These are phyloP conservation scores for Rallus limicola DNA, from an alignment of 2,113 vertebrate species.

Conservation along the genomic window DNA sequence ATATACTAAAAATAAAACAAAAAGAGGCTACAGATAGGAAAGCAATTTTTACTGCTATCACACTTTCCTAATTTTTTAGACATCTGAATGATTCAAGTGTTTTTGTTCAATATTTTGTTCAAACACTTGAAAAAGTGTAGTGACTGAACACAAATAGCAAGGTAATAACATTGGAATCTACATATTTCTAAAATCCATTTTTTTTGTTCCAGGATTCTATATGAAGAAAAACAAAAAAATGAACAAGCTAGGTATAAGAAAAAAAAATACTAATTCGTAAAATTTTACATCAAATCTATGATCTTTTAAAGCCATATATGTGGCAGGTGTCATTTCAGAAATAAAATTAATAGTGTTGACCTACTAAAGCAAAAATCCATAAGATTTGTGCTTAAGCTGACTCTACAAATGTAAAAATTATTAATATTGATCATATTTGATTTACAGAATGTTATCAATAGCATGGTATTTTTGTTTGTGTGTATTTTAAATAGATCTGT, in stretches of 20 bases:
- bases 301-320: background rate
- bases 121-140: background rate
- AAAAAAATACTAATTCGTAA: background rate
- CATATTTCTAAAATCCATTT: background rate
- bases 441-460: background rate
- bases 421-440: background rate
- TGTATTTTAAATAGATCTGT: background rate
- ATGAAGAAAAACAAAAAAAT: background rate
- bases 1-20: too few species aligned
- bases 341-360: background rate
- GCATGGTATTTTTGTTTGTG: background rate
- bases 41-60: background rate
- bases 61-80: background rate
- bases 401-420: background rate
- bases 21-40: background rate
- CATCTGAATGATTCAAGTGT: background rate
- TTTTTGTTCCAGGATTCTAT: background rate
- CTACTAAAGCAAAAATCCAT: background rate
- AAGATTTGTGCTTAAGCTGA: background rate
- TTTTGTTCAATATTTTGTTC: background rate
- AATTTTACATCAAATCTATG: background rate
- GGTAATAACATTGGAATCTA: background rate
- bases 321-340: background rate
- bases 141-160: background rate
- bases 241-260: rapidly evolving